Percentiles rank a stretch among this genome's conserved stretches.
phyloP scores from a whole-genome alignment of 2,113 vertebrate genomes.

The Microcebus ravelobensis region DNA sequence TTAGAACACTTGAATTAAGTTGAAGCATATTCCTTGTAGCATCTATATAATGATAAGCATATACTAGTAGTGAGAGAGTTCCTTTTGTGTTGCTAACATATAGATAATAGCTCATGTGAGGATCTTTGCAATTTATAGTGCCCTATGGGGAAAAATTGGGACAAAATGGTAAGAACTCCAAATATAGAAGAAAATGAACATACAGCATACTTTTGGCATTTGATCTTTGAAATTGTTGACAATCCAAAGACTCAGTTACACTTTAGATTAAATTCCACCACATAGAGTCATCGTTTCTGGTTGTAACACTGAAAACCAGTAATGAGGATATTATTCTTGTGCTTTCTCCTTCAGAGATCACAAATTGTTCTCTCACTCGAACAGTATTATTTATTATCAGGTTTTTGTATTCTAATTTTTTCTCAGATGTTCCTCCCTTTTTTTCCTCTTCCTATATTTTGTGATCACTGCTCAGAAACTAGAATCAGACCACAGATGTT shows the following conservation, averaged over 20 bases:
- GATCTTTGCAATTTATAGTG: neutral
- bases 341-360: neutral
- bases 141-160: neutral
- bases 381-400: neutral
- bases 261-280: conserved; percentile 27
- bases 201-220: conserved; percentile 13
- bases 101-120: neutral
- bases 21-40: neutral
- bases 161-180: conserved; percentile 48
- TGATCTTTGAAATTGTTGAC: conserved; percentile 56
- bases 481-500: neutral
- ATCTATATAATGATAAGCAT: neutral
- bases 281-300: conserved; percentile 16
- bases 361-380: neutral
- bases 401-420: neutral
- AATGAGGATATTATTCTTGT: neutral
- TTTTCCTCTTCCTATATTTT: neutral
- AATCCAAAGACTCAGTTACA: conserved; percentile 23
- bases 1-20: neutral
- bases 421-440: neutral
- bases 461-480: neutral
- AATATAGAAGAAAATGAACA: conserved; percentile 50
- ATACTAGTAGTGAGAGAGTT: neutral
- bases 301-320: neutral
- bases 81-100: neutral